Percentiles rank a stretch among this genome's conserved stretches.
Evolutionary conservation across 2,888 invertebrate genomes (phyloP).

Genomic region (Cosmia pyralina): DNA sequence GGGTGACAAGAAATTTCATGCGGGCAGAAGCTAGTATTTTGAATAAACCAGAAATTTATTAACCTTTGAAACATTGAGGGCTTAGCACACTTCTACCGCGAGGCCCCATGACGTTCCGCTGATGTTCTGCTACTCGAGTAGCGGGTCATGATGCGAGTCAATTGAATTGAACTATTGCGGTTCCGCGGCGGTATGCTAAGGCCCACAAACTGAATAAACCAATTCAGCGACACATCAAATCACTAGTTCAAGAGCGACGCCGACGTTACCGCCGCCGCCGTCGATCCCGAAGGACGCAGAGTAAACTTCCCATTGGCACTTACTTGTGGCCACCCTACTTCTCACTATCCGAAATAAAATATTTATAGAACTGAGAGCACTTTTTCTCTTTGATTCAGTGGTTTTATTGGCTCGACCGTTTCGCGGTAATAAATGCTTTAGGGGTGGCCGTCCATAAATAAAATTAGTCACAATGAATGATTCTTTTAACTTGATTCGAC

Average conservation of each 20-base stretch:
- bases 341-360: slow-evolving; percentile 90
- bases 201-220: slow-evolving; percentile 6
- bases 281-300: slow-evolving; percentile 40
- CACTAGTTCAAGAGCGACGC: slow-evolving; percentile 39
- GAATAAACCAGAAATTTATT: neutral
- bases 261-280: neutral
- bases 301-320: slow-evolving; percentile 59
- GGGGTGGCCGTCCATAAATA: slow-evolving; percentile 84
- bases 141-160: no score
- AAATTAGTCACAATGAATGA: slow-evolving; percentile 87
- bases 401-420: slow-evolving; percentile 88
- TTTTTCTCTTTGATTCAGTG: slow-evolving; percentile 91
- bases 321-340: slow-evolving; percentile 76
- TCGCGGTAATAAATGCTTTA: slow-evolving; percentile 86
- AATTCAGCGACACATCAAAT: slow-evolving; percentile 41
- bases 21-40: neutral
- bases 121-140: no score
- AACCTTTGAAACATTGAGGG: slow-evolving; percentile 4
- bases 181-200: no score
- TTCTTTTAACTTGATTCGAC: slow-evolving; percentile 76
- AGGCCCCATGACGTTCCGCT: no score
- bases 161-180: no score
- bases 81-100: no score
- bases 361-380: slow-evolving; percentile 88
- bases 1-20: no score